Percentiles rank a stretch among this genome's conserved stretches.
Evolutionary conservation across 2,113 vertebrate genomes (phyloP).

Genomic region (Sclerurus mexicanus): DNA sequence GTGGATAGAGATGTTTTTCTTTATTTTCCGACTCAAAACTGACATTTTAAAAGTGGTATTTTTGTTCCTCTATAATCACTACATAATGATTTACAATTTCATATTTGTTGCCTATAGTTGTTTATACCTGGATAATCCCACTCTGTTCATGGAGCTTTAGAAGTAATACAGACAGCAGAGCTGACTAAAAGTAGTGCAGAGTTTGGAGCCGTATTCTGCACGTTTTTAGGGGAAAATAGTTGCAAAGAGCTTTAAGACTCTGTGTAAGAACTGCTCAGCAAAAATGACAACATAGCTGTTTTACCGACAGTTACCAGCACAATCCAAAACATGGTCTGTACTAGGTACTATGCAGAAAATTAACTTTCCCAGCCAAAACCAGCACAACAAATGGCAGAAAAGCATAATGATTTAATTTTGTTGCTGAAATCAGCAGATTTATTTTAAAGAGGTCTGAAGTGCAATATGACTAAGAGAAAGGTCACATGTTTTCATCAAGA

Average conservation of each 20-base stretch:
- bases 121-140: not conserved
- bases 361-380: not conserved
- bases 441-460: not conserved
- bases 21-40: not conserved
- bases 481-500: not conserved
- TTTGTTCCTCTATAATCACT: not conserved
- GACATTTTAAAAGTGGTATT: not conserved
- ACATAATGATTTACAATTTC: not conserved
- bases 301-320: not conserved
- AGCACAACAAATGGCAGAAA: not conserved
- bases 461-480: not conserved
- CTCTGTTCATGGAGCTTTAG: not conserved
- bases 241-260: not conserved
- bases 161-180: not conserved
- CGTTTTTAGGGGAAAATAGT: not conserved
- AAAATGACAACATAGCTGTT: not conserved
- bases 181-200: not conserved
- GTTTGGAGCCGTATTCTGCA: not conserved
- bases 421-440: not conserved
- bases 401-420: not conserved
- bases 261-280: not conserved
- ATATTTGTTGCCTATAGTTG: not conserved
- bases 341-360: not conserved
- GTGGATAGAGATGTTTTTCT: not conserved
- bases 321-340: not conserved